Evolutionary conservation across 1,140 invertebrate genomes (phyloP), one percentile per base, ranked within the genome.

Genomic region (Homalodisca vitripennis): DNA sequence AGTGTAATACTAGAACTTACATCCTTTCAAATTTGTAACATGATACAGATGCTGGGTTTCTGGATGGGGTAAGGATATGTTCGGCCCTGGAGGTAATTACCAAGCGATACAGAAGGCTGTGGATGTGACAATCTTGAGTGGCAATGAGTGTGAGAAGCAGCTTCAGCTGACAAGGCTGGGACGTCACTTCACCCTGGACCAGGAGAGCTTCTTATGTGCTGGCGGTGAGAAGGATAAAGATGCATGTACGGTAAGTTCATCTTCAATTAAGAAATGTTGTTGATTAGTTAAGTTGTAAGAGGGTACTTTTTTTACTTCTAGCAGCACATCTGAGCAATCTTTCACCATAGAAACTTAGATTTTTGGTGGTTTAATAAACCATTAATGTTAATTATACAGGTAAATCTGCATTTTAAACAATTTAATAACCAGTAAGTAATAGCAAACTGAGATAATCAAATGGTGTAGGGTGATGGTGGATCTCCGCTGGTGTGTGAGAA

Each of bases 41-140:
- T n/a, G n/a, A 51, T 22, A 51, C 53, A 69, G 68, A 10, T 71
- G 92, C 75, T 87, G 83, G 82, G 89, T 92, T 0, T 84, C 90
- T 1, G 92, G 92, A n/a, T 93, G 91, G 90, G 91, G 92, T 27
- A 91, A 92, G 74, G 84, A 91, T 74, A 85, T 87, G 72, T 93
- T 92, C 73, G 88, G 88, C 14, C 68, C 80, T 1, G 72, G 66
- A n/a, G 88, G 88, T 0, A 81, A 80, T 34, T 89, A 88, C 74
- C 89, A 89, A 76, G 84, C 83, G 60, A 85, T 89, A 29, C 74
- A 89, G 72, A 87, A 86, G 72, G 81, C 89, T 75, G 87, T 92
- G 0, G 89, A 91, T 64, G 84, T 93, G 0, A 87, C 89, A 0
- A 82, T 93, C 41, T 75, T 91, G 13, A 79, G 81, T n/a, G 77